Conservation (phyloP, 2,888 invertebrate genomes). For the Epinotia demarniana region DNA sequence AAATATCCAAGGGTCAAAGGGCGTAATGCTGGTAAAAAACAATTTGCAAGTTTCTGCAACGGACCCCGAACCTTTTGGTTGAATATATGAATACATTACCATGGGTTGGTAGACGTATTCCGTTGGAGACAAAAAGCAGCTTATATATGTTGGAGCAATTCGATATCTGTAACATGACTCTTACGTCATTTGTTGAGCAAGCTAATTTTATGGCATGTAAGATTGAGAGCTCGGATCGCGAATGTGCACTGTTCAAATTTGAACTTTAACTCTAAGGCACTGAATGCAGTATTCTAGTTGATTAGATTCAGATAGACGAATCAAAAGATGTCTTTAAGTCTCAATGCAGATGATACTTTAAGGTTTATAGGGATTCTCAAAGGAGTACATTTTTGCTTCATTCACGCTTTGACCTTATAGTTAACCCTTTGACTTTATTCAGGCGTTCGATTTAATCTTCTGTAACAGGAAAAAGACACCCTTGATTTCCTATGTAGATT, state of each 20-base stretch:
- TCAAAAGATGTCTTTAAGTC: neutral
- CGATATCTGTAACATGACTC: neutral
- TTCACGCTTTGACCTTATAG: conserved; percentile 29
- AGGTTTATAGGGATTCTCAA: conserved; percentile 25
- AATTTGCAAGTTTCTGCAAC: conserved; percentile 71
- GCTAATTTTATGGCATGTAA: neutral
- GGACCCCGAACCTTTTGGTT: conserved; percentile 58
- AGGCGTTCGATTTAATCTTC: conserved; percentile 34
- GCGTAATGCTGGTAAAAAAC: conserved; percentile 65
- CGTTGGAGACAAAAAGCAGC: conserved; percentile 19
- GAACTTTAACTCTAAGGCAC: neutral
- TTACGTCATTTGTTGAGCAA: neutral
- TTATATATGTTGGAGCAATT: neutral
- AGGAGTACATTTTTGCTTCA: conserved; percentile 31
- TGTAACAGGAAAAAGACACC: conserved; percentile 8
- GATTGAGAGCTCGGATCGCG: neutral
- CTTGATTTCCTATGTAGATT: conserved; percentile 15
- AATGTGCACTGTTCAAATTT: neutral
- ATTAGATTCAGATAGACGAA: neutral
- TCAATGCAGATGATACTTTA: conserved; percentile 21
- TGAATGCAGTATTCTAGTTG: neutral
- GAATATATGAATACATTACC: conserved; percentile 66
- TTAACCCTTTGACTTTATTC: conserved; percentile 31
- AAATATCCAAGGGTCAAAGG: conserved; percentile 58
- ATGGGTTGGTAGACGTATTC: conserved; percentile 5